Percentiles rank a stretch among this genome's conserved stretches.
These are phyloP conservation scores for Psilopogon haemacephalus DNA, from an alignment of 2,113 vertebrate species.

Conservation along the genomic window DNA sequence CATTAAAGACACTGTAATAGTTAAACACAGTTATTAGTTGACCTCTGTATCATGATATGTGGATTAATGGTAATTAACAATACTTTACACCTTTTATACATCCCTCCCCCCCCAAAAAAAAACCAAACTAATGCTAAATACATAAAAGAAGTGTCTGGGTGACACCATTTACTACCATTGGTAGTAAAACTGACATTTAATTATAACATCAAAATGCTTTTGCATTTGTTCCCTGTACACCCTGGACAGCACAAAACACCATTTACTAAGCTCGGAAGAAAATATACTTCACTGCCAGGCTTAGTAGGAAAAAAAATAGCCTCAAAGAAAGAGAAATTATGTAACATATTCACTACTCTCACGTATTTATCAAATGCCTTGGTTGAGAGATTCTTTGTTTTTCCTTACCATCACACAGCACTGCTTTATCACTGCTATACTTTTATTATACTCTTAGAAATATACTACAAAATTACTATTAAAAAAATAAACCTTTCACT, in stretches of 20 bases:
- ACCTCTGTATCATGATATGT: not conserved
- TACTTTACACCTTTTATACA: not conserved
- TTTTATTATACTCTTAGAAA: not conserved
- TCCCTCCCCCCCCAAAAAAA: fast-evolving
- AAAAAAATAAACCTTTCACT: not conserved
- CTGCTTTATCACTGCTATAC: not conserved
- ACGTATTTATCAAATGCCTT: not conserved
- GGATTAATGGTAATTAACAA: not conserved
- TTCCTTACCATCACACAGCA: fast-evolving
- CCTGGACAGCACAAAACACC: not conserved
- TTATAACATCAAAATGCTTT: not conserved
- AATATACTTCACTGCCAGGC: not conserved
- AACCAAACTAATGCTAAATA: not conserved
- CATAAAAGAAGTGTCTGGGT: not conserved
- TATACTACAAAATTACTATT: not conserved
- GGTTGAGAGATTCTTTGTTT: not conserved
- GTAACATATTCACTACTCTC: not conserved
- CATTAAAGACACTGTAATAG: not conserved
- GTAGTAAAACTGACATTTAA: not conserved
- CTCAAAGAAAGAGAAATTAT: not conserved
- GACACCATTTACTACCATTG: fast-evolving
- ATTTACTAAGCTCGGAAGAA: not conserved
- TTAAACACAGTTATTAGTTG: not conserved
- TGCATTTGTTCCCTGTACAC: not conserved
- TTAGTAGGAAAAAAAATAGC: not conserved